Percentiles rank a stretch among this genome's conserved stretches.
These are phyloP conservation scores for Aethina tumida DNA, from an alignment of 1,140 invertebrate species.

Conservation along the genomic window DNA sequence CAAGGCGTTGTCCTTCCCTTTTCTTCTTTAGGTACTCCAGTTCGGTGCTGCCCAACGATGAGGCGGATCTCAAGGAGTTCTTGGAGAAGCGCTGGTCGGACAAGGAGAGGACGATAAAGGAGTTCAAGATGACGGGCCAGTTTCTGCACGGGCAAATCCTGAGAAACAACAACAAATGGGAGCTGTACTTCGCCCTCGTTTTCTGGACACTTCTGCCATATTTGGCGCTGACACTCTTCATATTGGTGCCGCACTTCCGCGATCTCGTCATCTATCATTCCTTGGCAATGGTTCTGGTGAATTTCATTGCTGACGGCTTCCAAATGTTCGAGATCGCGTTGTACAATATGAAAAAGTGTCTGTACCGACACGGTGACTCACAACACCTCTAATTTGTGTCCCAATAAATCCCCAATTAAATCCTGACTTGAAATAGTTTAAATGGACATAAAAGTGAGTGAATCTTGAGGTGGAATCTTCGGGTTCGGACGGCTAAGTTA, in stretches of 20 bases:
- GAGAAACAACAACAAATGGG: constrained; percentile 32
- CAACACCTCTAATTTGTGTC: too few species aligned
- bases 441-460: too few species aligned
- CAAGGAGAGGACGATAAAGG: constrained; percentile 53
- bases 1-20: constrained; percentile 2
- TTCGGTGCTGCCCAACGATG: constrained; percentile 46
- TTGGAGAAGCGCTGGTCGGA: constrained; percentile 58
- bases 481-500: too few species aligned
- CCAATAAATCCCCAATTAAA: too few species aligned
- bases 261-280: constrained; percentile 40
- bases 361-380: too few species aligned
- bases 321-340: constrained; percentile 41
- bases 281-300: constrained; percentile 40
- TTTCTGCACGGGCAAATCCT: constrained; percentile 32
- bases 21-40: constrained; percentile 42
- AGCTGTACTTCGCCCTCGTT: constrained; percentile 41
- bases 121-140: constrained; percentile 46
- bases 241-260: constrained; percentile 38
- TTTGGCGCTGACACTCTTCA: constrained; percentile 35
- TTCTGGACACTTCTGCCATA: constrained; percentile 45
- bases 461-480: too few species aligned
- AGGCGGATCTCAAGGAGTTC: constrained; percentile 51
- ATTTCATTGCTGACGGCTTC: constrained; percentile 42
- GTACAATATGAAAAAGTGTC: constrained; percentile 12
- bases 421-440: too few species aligned